Percentiles rank a stretch among this genome's conserved stretches.
These are phyloP conservation scores for Brachionus rotundiformis DNA, from an alignment of 1,140 invertebrate genomes.

Conservation along the genomic window DNA sequence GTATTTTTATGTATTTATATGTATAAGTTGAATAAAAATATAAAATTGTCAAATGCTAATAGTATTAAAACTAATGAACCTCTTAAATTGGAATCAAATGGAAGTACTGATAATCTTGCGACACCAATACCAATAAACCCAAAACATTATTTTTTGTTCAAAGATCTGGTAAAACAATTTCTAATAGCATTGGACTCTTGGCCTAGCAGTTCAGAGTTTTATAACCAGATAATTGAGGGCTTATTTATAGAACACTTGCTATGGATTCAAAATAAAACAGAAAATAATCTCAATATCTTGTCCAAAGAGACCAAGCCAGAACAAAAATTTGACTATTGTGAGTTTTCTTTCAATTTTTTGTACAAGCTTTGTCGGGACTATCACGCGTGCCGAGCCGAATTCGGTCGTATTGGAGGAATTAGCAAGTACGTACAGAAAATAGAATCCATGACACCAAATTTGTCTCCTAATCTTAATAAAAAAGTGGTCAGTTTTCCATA, in stretches of 20 bases:
- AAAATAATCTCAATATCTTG: not conserved
- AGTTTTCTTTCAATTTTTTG: slow-evolving; percentile 37
- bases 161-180: slow-evolving; percentile 46
- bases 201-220: slow-evolving; percentile 36
- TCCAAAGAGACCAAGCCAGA: not conserved
- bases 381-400: slow-evolving; percentile 44
- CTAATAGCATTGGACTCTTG: slow-evolving; percentile 27
- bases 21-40: slow-evolving; percentile 45
- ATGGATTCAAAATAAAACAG: not conserved
- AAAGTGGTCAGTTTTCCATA: slow-evolving; percentile 5
- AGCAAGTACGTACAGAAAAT: slow-evolving; percentile 20
- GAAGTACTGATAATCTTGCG: not conserved
- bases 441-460: not conserved
- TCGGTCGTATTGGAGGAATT: slow-evolving; percentile 32
- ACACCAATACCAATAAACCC: not conserved
- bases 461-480: slow-evolving; percentile 1
- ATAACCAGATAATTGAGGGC: slow-evolving; percentile 50
- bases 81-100: not conserved
- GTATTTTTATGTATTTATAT: slow-evolving; percentile 44
- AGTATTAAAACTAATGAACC: not conserved
- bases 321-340: slow-evolving; percentile 21
- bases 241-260: slow-evolving; percentile 41
- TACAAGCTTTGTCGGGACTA: slow-evolving; percentile 41
- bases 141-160: slow-evolving; percentile 38
- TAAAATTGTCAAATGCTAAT: not conserved